These are phyloP conservation scores for Grallaria varia DNA, from an alignment of 2,113 vertebrate genomes.

Conservation along the genomic window DNA sequence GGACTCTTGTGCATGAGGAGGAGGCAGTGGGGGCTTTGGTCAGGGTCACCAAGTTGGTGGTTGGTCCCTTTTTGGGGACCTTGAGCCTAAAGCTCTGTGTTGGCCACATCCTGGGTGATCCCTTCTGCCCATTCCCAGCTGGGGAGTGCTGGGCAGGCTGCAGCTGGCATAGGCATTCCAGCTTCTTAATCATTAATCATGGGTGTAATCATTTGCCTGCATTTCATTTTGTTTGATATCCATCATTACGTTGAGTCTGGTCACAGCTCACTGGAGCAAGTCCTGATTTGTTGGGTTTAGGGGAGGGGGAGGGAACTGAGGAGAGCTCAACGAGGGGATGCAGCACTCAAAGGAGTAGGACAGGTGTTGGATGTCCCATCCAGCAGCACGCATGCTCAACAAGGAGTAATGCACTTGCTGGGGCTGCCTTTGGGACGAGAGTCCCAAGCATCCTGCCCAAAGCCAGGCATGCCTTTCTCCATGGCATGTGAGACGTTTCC, in stretches of 20 bases:
- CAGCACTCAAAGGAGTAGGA: accelerated
- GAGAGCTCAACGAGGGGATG: accelerated
- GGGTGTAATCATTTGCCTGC: neutral
- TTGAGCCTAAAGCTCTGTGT: neutral
- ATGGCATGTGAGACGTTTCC: accelerated
- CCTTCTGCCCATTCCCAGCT: neutral
- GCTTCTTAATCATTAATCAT: slow-evolving; percentile 16
- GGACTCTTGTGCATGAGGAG: neutral
- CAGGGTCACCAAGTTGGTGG: accelerated
- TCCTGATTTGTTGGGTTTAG: neutral
- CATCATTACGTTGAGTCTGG: accelerated
- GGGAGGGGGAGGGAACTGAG: neutral
- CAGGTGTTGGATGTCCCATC: neutral
- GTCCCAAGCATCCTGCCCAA: accelerated
- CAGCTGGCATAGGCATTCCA: neutral
- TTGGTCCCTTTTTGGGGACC: neutral
- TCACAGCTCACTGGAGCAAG: neutral
- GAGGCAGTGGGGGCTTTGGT: neutral
- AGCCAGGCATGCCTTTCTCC: neutral
- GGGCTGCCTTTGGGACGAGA: neutral
- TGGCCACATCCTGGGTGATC: neutral
- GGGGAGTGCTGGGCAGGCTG: neutral
- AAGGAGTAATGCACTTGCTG: accelerated
- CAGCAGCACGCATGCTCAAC: accelerated
- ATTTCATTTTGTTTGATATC: neutral